phyloP scores from a whole-genome alignment of 2,797 vertebrate species.

The Urosaurus nigricauda region DNA sequence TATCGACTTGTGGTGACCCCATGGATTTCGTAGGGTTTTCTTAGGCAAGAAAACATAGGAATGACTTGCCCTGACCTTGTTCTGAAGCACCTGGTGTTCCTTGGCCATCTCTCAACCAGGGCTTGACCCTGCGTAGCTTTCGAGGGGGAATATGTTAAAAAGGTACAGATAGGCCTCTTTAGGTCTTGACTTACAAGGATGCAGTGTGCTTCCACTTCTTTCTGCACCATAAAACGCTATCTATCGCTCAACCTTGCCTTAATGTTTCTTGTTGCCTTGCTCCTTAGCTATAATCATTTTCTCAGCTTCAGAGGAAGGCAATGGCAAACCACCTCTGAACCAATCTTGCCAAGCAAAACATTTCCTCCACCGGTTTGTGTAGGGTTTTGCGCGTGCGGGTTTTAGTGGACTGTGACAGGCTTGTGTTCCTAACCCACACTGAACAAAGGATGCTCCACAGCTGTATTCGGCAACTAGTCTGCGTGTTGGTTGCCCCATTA shows the following conservation, averaged over 20 bases:
- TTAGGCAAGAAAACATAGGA: no score
- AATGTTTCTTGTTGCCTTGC: not conserved
- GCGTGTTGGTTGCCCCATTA: no score
- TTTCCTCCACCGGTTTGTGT: not conserved
- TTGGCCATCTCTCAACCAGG: no score
- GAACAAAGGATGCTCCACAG: not conserved
- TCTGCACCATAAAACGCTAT: not conserved
- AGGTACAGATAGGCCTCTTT: not conserved
- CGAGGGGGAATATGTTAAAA: not conserved
- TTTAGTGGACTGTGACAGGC: not conserved
- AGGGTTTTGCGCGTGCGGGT: not conserved
- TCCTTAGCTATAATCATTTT: not conserved
- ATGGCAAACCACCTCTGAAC: no score
- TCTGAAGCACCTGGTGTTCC: no score
- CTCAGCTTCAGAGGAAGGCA: no score
- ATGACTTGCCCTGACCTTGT: no score
- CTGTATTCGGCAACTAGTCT: not conserved
- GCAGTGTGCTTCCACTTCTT: not conserved
- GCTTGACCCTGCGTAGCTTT: no score
- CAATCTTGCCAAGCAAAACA: no score
- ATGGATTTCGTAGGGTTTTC: no score
- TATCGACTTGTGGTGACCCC: no score
- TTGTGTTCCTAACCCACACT: no score
- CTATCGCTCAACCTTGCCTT: not conserved
- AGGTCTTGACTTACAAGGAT: not conserved